Percentiles rank a stretch among this genome's conserved stretches.
phyloP scores from a whole-genome alignment of 2,888 invertebrate species.

The Microctonus aethiopoides region DNA sequence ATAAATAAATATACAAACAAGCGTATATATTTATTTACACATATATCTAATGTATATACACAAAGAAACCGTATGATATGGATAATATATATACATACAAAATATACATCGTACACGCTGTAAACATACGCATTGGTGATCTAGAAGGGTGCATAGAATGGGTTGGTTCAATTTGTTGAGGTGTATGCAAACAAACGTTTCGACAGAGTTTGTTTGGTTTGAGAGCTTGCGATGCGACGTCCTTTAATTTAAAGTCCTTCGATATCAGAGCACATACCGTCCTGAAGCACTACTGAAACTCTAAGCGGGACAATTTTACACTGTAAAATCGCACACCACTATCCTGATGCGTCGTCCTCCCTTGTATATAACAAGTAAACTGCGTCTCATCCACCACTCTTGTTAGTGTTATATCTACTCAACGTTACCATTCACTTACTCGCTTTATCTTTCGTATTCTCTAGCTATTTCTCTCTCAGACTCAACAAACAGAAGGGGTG shows the following conservation, averaged over 20 bases:
- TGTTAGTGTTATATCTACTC: slow-evolving; percentile 5
- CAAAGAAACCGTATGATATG: slow-evolving; percentile 7
- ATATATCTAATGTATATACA: slow-evolving; percentile 23
- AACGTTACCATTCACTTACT: background rate
- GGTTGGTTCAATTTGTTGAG: slow-evolving; percentile 62
- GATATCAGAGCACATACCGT: slow-evolving; percentile 48
- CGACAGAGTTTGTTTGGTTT: slow-evolving; percentile 60
- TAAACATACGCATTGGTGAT: background rate
- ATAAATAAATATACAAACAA: background rate
- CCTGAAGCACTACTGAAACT: slow-evolving; percentile 2
- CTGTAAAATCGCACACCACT: slow-evolving; percentile 11
- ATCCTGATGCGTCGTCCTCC: slow-evolving; percentile 4
- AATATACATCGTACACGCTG: background rate
- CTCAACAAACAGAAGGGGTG: slow-evolving; percentile 63
- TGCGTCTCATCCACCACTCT: slow-evolving; percentile 30
- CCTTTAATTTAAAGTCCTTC: slow-evolving; percentile 63
- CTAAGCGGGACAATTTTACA: background rate
- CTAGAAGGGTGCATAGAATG: slow-evolving; percentile 25
- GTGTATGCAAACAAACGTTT: slow-evolving; percentile 61
- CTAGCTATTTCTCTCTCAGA: slow-evolving; percentile 50
- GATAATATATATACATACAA: background rate
- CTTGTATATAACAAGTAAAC: slow-evolving; percentile 12
- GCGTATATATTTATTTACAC: slow-evolving; percentile 14
- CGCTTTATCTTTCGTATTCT: slow-evolving; percentile 36
- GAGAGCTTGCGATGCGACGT: slow-evolving; percentile 57